A percentile compares a stretch with the other conserved stretches of the same genome.
Evolutionary conservation across 2,888 invertebrate species (phyloP).

Genomic region (Eutolmus rufibarbis): DNA sequence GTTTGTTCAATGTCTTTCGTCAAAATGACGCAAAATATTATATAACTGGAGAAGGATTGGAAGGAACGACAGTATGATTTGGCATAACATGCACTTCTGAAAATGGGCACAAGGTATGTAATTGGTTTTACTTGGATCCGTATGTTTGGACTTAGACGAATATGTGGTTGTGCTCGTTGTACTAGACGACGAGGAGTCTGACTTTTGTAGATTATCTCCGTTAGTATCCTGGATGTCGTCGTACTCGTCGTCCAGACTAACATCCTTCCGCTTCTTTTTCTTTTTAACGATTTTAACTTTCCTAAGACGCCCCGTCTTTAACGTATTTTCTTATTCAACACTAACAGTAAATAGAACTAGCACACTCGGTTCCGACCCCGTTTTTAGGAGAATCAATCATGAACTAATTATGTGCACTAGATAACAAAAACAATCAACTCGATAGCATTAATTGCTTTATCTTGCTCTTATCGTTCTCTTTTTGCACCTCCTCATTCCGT

Average conservation of each 20-base stretch:
- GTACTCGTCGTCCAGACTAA: slow-evolving; percentile 35
- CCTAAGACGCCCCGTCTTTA: slow-evolving; percentile 54
- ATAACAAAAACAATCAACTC: slow-evolving; percentile 40
- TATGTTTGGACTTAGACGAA: slow-evolving; percentile 53
- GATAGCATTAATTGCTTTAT: slow-evolving; percentile 6
- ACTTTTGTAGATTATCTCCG: slow-evolving; percentile 43
- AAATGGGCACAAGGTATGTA: neutral
- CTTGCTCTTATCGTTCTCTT: neutral
- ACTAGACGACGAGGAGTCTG: slow-evolving; percentile 43
- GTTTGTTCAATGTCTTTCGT: neutral
- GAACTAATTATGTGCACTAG: slow-evolving; percentile 51
- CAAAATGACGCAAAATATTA: neutral
- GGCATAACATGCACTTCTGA: neutral
- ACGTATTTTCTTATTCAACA: neutral
- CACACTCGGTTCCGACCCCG: slow-evolving; percentile 44
- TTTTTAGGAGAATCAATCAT: slow-evolving; percentile 50
- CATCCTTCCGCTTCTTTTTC: slow-evolving; percentile 53
- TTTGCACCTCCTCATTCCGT: neutral
- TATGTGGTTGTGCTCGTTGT: slow-evolving; percentile 45
- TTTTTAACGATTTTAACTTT: slow-evolving; percentile 54
- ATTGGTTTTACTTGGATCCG: slow-evolving; percentile 58
- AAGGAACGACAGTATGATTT: neutral
- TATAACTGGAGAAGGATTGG: neutral
- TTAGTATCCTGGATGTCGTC: slow-evolving; percentile 20
- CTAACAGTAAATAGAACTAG: slow-evolving; percentile 1